Percentiles rank a stretch among this genome's conserved stretches.
Evolutionary conservation across 2,888 invertebrate genomes (phyloP).

Genomic region (Gymnocheta viridis): DNA sequence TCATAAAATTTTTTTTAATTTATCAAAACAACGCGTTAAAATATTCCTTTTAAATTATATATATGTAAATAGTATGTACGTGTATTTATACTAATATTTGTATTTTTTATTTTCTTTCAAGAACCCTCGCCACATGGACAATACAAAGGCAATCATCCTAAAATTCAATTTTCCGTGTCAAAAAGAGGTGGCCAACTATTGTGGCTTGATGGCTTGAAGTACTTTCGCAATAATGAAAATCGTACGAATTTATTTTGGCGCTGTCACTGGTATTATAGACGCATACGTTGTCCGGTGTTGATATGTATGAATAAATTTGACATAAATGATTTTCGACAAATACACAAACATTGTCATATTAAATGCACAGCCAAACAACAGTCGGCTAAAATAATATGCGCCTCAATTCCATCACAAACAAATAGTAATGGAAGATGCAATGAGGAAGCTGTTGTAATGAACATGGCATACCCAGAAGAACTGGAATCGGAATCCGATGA

Average conservation of each 20-base stretch:
- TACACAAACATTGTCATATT: constrained; percentile 80
- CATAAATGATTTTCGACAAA: constrained; percentile 80
- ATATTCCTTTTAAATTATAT: not conserved
- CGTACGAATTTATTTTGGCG: constrained; percentile 81
- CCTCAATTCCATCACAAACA: not conserved
- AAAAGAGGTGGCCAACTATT: constrained; percentile 80
- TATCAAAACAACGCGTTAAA: not conserved
- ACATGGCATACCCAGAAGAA: not conserved
- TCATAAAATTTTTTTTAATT: not conserved
- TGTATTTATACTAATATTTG: constrained; percentile 53
- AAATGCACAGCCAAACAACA: constrained; percentile 70
- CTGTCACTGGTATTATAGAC: constrained; percentile 81
- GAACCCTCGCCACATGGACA: constrained; percentile 72
- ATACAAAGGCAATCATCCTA: constrained; percentile 76
- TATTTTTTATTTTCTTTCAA: constrained; percentile 30
- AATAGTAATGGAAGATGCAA: not conserved
- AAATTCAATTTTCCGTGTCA: constrained; percentile 80
- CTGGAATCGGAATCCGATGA: not conserved
- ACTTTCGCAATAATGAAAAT: constrained; percentile 81
- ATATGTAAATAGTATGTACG: too few species aligned
- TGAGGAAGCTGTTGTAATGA: constrained; percentile 28
- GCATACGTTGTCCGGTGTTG: constrained; percentile 80
- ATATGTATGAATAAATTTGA: constrained; percentile 81
- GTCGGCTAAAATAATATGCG: not conserved
- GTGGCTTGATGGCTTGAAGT: constrained; percentile 81